These are phyloP conservation scores for Pipistrellus pipistrellus DNA, from an alignment of 2,797 vertebrate species.

Conservation along the genomic window DNA sequence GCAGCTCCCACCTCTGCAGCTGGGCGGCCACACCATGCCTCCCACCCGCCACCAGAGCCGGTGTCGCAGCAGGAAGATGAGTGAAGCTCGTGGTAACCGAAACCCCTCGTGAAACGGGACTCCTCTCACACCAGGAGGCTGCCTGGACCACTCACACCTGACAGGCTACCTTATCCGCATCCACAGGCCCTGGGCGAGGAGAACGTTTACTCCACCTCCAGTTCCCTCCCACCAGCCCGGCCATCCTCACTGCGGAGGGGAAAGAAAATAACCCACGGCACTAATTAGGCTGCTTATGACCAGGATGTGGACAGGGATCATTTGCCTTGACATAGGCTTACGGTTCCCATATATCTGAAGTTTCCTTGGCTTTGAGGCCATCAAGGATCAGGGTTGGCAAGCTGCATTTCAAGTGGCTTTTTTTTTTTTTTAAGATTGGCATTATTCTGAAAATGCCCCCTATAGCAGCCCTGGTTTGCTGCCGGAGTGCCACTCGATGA, in stretches of 20 bases:
- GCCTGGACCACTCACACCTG: constrained; percentile 79
- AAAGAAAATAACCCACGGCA: constrained; percentile 1
- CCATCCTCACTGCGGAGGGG: constrained; percentile 69
- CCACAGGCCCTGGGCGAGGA: background rate
- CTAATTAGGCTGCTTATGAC: constrained; percentile 48
- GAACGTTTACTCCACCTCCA: constrained; percentile 26
- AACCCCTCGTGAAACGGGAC: constrained; percentile 68
- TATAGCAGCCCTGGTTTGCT: background rate
- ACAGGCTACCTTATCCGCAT: constrained; percentile 77
- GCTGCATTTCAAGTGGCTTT: constrained; percentile 1
- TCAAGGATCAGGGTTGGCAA: background rate
- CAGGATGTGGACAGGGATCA: background rate
- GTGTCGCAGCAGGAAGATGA: constrained; percentile 54
- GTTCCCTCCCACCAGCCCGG: background rate
- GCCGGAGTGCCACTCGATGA: background rate
- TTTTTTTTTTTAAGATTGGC: background rate
- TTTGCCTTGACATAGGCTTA: background rate
- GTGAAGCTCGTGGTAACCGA: constrained; percentile 70
- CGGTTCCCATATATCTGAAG: background rate
- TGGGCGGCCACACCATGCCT: constrained; percentile 60
- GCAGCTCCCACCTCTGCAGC: constrained; percentile 22
- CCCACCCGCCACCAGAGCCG: constrained; percentile 30
- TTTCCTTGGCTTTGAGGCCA: constrained; percentile 7
- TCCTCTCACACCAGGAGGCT: constrained; percentile 67
- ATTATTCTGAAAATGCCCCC: constrained; percentile 3